Evolutionary conservation across 2,797 vertebrate genomes (phyloP), one percentile per base, ranked within the genome.

Genomic region (Neopelma chrysocephalum): DNA sequence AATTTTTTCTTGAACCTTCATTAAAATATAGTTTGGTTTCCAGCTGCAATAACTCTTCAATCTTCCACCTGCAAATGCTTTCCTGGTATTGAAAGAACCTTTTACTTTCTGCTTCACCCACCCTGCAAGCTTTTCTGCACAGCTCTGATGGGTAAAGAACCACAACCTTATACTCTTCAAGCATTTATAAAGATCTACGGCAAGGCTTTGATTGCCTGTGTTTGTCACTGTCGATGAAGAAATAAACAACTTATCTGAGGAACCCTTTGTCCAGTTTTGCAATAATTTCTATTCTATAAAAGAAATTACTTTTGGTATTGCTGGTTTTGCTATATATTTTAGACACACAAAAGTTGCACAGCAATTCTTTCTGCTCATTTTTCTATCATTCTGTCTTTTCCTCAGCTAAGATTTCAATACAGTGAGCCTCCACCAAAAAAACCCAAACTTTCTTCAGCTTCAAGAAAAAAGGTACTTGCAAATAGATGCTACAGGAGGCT

Each of bases 171-270:
- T 29, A 45, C 20, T 82, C 53, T 71, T 69, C 22, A 82, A 87
- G 50, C 72, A 81, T 82, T 92, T 95, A 70, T 54, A 92, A 90
- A 95, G 91, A 95, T 61, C 57, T 88, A 26, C 56, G 32, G 36
- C 38, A 69, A 68, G 21, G 29, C 36, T 90, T 70, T n/a, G 42
- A 86, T 65, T 77, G 72, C 71, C 43, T 38, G 27, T 72, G 66
- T 92, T 94, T 87, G 65, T 77, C 87, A 93, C 11, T 75, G 88
- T 72, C 86, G 79, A 53, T 94, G 89, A 97, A 95, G 80, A 97
- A 95, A 96, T 81, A 95, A 18, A 84, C 53, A 96, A 73, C 38
- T 82, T 68, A 50, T 79, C 60, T 38, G 87, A 53, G 11, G 65
- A 83, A 91, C 73, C 82, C n/a, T 60, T 92, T 64, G 72, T 70